phyloP scores from a whole-genome alignment of 2,888 invertebrate species.

The Andrena bucephala region DNA sequence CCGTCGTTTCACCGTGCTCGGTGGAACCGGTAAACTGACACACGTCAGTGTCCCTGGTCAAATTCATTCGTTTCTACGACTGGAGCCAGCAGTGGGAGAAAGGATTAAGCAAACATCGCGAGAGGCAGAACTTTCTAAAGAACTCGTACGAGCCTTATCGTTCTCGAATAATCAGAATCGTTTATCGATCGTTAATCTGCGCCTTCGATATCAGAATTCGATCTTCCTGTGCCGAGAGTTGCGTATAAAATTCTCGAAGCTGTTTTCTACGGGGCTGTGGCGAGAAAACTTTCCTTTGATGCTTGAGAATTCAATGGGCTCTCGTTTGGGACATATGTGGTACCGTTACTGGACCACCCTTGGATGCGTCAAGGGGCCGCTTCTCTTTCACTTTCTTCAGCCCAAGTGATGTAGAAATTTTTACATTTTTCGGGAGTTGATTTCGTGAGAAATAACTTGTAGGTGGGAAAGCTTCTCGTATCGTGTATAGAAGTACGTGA shows the following conservation, averaged over 20 bases:
- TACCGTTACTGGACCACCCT: constrained; percentile 10
- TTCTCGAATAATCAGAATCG: constrained; percentile 18
- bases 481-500: neutral
- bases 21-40: constrained; percentile 58
- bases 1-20: constrained; percentile 70
- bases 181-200: neutral
- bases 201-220: neutral
- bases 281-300: neutral
- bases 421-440: neutral
- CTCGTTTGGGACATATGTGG: constrained; percentile 3
- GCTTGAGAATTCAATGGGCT: neutral
- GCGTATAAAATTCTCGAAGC: neutral
- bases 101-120: constrained; percentile 30
- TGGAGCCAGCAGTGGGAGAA: neutral
- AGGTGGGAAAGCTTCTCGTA: neutral
- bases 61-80: constrained; percentile 50
- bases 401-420: neutral
- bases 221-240: neutral
- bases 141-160: constrained; percentile 33
- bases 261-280: neutral
- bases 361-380: neutral
- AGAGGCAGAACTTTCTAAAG: constrained; percentile 46
- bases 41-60: constrained; percentile 46
- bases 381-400: neutral
- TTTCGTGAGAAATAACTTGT: neutral